Evolutionary conservation across 1,140 invertebrate species (phyloP).

Genomic region (Aphaenogaster floridana): DNA sequence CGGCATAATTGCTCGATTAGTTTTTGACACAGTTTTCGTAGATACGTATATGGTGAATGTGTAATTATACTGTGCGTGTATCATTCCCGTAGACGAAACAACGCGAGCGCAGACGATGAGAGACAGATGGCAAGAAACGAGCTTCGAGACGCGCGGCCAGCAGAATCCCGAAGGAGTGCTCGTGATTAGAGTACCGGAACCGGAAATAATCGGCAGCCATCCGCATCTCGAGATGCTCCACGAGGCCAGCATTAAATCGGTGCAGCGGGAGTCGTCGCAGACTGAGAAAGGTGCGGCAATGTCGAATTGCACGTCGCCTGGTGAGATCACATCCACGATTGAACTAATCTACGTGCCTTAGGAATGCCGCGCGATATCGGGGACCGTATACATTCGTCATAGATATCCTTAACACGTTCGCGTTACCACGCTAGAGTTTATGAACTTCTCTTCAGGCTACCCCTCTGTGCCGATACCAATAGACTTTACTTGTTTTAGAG

Average conservation of each 20-base stretch:
- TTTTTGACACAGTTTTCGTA: neutral
- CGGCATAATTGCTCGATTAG: neutral
- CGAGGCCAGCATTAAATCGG: conserved; percentile 81
- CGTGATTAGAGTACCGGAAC: conserved; percentile 84
- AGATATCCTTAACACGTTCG: neutral
- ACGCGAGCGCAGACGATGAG: conserved; percentile 78
- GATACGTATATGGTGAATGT: neutral
- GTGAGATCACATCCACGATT: conserved; percentile 43
- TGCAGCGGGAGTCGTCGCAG: conserved; percentile 84
- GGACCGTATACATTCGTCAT: neutral
- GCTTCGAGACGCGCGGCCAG: conserved; percentile 66
- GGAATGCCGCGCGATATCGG: neutral
- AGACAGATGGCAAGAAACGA: conserved; percentile 81
- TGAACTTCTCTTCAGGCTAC: neutral
- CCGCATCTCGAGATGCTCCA: conserved; percentile 84
- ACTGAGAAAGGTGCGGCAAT: conserved; percentile 83
- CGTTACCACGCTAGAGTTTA: neutral
- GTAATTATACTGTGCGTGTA: neutral
- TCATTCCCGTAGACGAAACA: conserved; percentile 66
- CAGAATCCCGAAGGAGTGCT: conserved; percentile 80
- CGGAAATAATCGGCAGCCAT: conserved; percentile 82
- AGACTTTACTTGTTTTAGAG: neutral
- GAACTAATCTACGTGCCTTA: conserved; percentile 41
- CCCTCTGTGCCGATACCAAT: neutral
- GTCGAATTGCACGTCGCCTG: conserved; percentile 46